Evolutionary conservation across 92 coral and sea anemone genomes (phyloP), one percentile per base, ranked within the genome.

Genomic region (Porites evermanni): DNA sequence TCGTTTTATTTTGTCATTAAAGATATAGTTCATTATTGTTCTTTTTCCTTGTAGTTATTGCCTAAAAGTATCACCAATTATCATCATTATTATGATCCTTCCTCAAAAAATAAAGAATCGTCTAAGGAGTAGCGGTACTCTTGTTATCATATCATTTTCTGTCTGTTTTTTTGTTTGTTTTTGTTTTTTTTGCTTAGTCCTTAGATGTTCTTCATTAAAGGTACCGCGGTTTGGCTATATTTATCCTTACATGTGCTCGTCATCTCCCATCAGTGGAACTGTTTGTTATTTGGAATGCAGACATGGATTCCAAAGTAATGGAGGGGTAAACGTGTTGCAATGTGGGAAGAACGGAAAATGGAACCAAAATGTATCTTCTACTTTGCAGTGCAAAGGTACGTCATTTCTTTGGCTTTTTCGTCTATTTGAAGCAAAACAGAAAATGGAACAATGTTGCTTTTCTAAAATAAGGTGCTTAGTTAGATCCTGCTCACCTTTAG

Each of bases 181-280:
- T 74, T 21, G 20, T 74, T 50, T 14, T 17, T 81, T 53, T 12
- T 4, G 44, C 29, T 74, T 81, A 91, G 94, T 88, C 12, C 87
- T 80, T 32, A 71, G 86, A 32, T 91, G 94, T 58, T 78, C 74
- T 17, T 86, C 94, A 8, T 78, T 91, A 18, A 72, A 58, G 7
- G 77, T 77, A 1, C 94, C 91, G 1, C 51, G 19, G n/a, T 58
- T 88, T 80, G 94, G 94, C 23, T 91, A 84, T 61, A 89, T 91
- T 51, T 91, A 91, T 52, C 94, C 94, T 4, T 87, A 89, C 18
- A 80, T 84, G 89, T 91, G 94, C 73, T 58, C 51, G 54, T 81
- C 69, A 53, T 81, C 5, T 53, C 86, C 86, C 54, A 54, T 68
- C 69, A 81, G 86, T 21, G 77, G 86, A 54, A 81, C 86, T 64